phyloP scores from a whole-genome alignment of 2,888 invertebrate genomes.

The Scaptomyza reducta region DNA sequence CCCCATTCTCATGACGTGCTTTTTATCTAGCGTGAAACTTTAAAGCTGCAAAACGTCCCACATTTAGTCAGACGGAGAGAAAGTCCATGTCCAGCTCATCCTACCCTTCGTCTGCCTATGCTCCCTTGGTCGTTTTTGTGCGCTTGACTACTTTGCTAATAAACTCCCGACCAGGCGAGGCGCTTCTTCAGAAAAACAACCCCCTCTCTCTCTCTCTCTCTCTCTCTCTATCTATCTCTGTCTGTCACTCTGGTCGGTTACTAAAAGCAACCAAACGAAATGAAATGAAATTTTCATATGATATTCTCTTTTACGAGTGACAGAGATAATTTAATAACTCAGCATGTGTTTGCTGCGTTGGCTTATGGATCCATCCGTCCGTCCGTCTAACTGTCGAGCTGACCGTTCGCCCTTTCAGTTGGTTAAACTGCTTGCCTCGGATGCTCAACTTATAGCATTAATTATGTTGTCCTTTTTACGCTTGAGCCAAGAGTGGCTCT shows the following conservation, averaged over 20 bases:
- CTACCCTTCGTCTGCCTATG: slow-evolving; percentile 17
- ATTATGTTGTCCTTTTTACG: slow-evolving; percentile 77
- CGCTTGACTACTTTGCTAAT: slow-evolving; percentile 79
- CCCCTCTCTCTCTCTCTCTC: neutral
- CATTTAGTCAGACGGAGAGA: slow-evolving; percentile 49
- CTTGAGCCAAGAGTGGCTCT: slow-evolving; percentile 42
- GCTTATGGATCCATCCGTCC: slow-evolving; percentile 31
- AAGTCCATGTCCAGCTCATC: slow-evolving; percentile 47
- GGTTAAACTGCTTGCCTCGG: slow-evolving; percentile 46
- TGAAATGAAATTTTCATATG: slow-evolving; percentile 78
- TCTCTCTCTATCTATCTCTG: neutral
- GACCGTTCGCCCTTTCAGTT: slow-evolving; percentile 19
- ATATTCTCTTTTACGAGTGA: slow-evolving; percentile 74
- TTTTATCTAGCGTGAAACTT: slow-evolving; percentile 74
- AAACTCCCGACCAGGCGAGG: slow-evolving; percentile 57
- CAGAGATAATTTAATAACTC: slow-evolving; percentile 76
- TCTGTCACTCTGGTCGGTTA: slow-evolving; percentile 22
- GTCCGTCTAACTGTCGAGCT: neutral
- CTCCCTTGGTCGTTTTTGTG: slow-evolving; percentile 47
- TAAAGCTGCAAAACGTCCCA: slow-evolving; percentile 64
- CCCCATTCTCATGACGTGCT: slow-evolving; percentile 21
- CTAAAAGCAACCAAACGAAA: slow-evolving; percentile 71
- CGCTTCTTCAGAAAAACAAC: slow-evolving; percentile 27
- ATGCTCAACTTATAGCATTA: slow-evolving; percentile 62
- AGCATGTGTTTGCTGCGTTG: slow-evolving; percentile 62